These are phyloP conservation scores for Cephus runcator DNA, from an alignment of 2,888 invertebrate species.

Conservation along the genomic window DNA sequence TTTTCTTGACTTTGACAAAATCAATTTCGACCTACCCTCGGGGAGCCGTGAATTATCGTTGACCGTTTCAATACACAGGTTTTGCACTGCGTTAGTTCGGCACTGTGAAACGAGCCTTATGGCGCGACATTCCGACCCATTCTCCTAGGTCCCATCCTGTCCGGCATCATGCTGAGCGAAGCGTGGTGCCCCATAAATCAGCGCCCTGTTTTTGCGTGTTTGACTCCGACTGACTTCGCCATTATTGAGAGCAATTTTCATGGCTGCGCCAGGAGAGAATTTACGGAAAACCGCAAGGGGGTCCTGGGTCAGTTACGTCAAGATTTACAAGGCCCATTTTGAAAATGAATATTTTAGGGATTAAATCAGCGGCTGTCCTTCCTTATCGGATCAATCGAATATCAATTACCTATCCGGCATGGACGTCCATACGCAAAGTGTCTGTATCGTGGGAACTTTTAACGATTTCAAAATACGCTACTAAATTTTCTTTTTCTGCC, in stretches of 20 bases:
- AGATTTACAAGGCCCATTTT: not conserved
- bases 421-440: not conserved
- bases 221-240: constrained; percentile 47
- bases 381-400: not conserved
- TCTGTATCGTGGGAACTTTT: not conserved
- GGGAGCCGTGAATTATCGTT: not conserved
- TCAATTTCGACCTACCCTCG: not conserved
- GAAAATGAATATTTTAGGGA: not conserved
- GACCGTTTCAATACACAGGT: not conserved
- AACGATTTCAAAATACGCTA: not conserved
- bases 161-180: constrained; percentile 43
- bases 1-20: not conserved
- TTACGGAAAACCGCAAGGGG: constrained; percentile 36
- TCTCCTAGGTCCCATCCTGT: constrained; percentile 1
- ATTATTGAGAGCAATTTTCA: constrained; percentile 47
- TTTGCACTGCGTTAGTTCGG: not conserved
- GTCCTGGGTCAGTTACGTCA: not conserved
- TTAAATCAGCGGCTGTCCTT: not conserved
- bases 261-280: constrained; percentile 42
- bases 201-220: constrained; percentile 58
- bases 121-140: not conserved
- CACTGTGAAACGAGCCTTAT: not conserved
- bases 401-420: not conserved
- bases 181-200: constrained; percentile 55
- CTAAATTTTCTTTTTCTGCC: not conserved